A percentile compares a stretch with the other conserved stretches of the same genome.
Evolutionary conservation across 2,888 invertebrate species (phyloP).

Genomic region (Magallana nippona): DNA sequence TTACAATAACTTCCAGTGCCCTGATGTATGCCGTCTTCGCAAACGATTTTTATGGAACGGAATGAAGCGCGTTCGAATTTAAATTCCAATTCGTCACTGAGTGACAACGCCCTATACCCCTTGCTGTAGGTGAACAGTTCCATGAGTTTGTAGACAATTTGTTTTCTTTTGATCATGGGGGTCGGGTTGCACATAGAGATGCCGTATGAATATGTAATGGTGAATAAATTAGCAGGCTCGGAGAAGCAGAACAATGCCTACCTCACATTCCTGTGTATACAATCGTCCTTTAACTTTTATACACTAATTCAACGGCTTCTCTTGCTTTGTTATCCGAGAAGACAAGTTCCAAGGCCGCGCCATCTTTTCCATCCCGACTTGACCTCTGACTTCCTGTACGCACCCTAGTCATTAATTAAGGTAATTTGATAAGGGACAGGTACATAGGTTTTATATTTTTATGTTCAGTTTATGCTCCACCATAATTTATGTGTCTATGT

Average conservation of each 20-base stretch:
- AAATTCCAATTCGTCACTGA: too few relatives aligned
- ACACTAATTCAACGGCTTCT: background rate
- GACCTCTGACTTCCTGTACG: slow-evolving; percentile 16
- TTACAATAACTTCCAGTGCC: too few relatives aligned
- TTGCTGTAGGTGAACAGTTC: slow-evolving; percentile 3
- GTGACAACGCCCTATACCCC: too few relatives aligned
- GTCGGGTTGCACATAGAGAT: slow-evolving; percentile 19
- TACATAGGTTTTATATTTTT: slow-evolving; percentile 5
- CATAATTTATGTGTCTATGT: slow-evolving; percentile 25
- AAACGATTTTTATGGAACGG: too few relatives aligned
- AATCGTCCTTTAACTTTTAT: background rate
- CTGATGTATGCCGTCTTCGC: too few relatives aligned
- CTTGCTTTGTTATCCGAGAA: slow-evolving; percentile 3
- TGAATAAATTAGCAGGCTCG: slow-evolving; percentile 8
- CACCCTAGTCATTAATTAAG: slow-evolving; percentile 7
- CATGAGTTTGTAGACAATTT: slow-evolving; percentile 7
- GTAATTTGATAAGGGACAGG: slow-evolving; percentile 17
- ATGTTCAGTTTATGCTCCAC: background rate
- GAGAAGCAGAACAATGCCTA: background rate
- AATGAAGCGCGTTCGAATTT: too few relatives aligned
- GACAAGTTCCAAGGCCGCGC: background rate
- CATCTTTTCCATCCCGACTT: background rate
- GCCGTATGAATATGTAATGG: slow-evolving; percentile 19
- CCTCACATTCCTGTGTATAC: slow-evolving; percentile 20
- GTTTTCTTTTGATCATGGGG: slow-evolving; percentile 8